Evolutionary conservation across 2,113 vertebrate species (phyloP).

Genomic region (Microtus richardsoni): DNA sequence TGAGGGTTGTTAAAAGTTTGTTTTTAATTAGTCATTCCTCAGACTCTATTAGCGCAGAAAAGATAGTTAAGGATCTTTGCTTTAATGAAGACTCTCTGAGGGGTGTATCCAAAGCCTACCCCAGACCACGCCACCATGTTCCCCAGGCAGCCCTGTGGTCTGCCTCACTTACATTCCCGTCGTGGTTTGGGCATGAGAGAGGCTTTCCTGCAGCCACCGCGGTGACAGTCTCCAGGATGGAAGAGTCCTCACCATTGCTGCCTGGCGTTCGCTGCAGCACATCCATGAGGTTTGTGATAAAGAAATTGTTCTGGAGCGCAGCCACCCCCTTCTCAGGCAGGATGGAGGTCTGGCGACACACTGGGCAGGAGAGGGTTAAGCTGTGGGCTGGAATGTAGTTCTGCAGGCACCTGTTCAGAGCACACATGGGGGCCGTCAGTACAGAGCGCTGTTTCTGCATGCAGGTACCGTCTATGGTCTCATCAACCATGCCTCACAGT

Average conservation of each 20-base stretch:
- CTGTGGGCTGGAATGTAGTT: slow-evolving; percentile 98
- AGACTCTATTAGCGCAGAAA: neutral
- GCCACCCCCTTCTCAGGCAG: slow-evolving; percentile 98
- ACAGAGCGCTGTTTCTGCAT: accelerated
- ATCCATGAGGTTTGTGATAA: slow-evolving; percentile 99
- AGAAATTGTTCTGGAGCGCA: slow-evolving; percentile 98
- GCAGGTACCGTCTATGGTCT: accelerated
- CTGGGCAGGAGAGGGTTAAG: slow-evolving; percentile 96
- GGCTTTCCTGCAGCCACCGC: slow-evolving; percentile 93
- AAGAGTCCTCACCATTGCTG: slow-evolving; percentile 91
- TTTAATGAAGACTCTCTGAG: neutral
- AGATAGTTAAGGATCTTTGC: neutral
- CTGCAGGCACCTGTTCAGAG: slow-evolving; percentile 93
- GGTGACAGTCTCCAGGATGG: slow-evolving; percentile 91
- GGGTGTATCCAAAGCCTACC: neutral
- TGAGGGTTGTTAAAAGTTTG: neutral
- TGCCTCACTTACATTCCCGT: slow-evolving; percentile 92
- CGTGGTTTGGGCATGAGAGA: slow-evolving; percentile 97
- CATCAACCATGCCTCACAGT: accelerated
- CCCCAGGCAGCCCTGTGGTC: accelerated
- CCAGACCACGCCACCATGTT: accelerated
- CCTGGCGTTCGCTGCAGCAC: slow-evolving; percentile 94
- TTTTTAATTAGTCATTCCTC: neutral
- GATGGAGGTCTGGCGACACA: slow-evolving; percentile 98
- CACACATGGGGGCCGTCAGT: slow-evolving; percentile 55